Evolutionary conservation across 2,113 vertebrate genomes (phyloP).

Genomic region (Leucoraja erinaceus): DNA sequence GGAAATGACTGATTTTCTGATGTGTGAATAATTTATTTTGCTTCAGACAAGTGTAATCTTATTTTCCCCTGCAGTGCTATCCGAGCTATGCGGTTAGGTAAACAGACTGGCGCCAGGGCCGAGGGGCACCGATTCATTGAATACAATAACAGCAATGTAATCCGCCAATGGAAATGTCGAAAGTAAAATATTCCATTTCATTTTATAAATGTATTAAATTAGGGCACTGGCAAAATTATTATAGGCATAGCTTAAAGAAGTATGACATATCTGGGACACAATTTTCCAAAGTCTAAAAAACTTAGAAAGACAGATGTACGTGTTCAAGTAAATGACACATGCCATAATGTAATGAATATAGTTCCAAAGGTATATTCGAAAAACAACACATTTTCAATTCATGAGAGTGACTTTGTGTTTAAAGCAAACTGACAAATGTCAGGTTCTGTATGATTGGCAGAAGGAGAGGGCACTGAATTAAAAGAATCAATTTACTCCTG

Average conservation of each 20-base stretch:
- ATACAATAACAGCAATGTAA: conserved; percentile 38
- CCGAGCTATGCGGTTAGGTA: conserved; percentile 38
- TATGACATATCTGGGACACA: conserved; percentile 17
- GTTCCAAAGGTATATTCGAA: background rate
- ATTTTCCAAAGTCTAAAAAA: conserved; percentile 21
- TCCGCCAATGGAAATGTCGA: conserved; percentile 25
- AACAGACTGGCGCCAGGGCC: conserved; percentile 33
- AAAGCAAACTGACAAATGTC: background rate
- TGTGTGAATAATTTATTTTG: conserved; percentile 39
- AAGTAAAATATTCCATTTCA: conserved; percentile 37
- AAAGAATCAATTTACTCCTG: background rate
- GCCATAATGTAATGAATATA: conserved; percentile 10
- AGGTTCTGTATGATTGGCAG: background rate
- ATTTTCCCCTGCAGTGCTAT: conserved; percentile 32
- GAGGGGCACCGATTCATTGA: conserved; percentile 35
- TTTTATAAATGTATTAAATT: conserved; percentile 38
- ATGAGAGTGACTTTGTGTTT: background rate
- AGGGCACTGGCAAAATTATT: conserved; percentile 34
- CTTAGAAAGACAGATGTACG: background rate
- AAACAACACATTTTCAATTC: background rate
- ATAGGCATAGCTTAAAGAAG: conserved; percentile 20
- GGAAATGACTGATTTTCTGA: conserved; percentile 35
- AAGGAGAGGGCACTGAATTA: background rate
- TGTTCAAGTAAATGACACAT: background rate
- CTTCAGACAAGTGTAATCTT: conserved; percentile 37